Base-by-base conservation (phyloP, 2,797 vertebrate genomes). In the Rhincodon typus region DNA sequence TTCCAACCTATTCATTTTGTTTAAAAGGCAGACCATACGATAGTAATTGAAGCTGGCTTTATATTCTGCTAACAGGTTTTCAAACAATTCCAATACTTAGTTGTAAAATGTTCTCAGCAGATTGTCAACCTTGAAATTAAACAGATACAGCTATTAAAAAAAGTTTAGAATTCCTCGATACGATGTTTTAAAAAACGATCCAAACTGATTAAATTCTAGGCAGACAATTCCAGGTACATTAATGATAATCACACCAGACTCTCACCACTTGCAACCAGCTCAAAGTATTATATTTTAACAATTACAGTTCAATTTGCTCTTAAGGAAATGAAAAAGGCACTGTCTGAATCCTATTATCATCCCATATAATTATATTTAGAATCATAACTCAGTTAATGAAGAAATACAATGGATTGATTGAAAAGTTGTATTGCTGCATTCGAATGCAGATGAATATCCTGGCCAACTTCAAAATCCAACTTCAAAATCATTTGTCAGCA, bases 121-220 rank as follows among this genome's bases (percentile, higher is more conserved):
- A 34, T 95, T 53, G 30, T 95, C 46, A 74, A 77, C 57, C 94
- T 95, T 50, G 67, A 95, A 95, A 53, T 30, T 15, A 69, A 74
- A 46, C 46, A 94, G 69, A 72, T 27, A 34, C 69, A 50, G 70
- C 42, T 50, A 50, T 50, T 50, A 50, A 50, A 50, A 50, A 74
- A 17, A 74, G 53, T 17, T 77, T 38, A 17, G 70, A 57, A 95
- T 53, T 17, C 94, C 19, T 95, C 27, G 10, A 50, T n/a, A 17
- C 50, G 34, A 19, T 57, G 5, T 66, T 91, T 91, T 66, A 91
- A 67, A 67, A 34, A 91, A 91, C 6, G 17, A 91, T 66, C 88
- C 57, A 67, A 67, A 34, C 2, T 67, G 57, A n/a, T 91, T 66
- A 67, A 88, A 88, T 53, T 53, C 50, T 12, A 53, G 86, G 53